phyloP scores from a whole-genome alignment of 2,888 invertebrate genomes.

The Metopia argyrocephala region DNA sequence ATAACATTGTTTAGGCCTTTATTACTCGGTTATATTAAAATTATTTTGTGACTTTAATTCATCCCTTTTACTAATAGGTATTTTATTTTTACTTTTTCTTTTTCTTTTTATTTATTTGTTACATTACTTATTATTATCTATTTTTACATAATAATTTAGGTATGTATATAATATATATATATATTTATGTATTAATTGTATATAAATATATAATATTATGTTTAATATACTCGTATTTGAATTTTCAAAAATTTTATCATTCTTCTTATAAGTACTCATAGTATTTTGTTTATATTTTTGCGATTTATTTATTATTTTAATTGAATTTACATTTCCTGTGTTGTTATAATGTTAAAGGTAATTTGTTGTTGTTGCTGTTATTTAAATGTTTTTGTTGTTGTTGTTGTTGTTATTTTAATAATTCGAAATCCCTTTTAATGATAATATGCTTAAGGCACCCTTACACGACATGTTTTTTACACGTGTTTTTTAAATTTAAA shows the following conservation, averaged over 20 bases:
- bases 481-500: no score
- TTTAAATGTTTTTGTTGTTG: conserved; percentile 55
- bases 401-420: conserved; percentile 42
- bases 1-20: conserved; percentile 63
- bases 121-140: conserved; percentile 38
- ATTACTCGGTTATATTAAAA: conserved; percentile 26
- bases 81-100: conserved; percentile 38
- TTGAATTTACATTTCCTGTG: conserved; percentile 60
- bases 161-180: conserved; percentile 41
- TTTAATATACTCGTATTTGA: conserved; percentile 22
- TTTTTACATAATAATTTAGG: conserved; percentile 37
- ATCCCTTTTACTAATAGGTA: conserved; percentile 3
- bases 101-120: conserved; percentile 43
- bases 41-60: conserved; percentile 10
- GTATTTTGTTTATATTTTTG: conserved; percentile 25
- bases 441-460: background rate
- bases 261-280: conserved; percentile 52
- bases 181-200: conserved; percentile 48
- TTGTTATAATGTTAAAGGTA: conserved; percentile 52
- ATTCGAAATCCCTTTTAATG: conserved; percentile 39
- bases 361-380: conserved; percentile 57
- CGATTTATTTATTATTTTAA: conserved; percentile 44
- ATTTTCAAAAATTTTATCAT: conserved; percentile 60
- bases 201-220: conserved; percentile 62
- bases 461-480: no score